Conservation (phyloP, 1,140 invertebrate genomes). For the Drosophila nigrodunni region DNA sequence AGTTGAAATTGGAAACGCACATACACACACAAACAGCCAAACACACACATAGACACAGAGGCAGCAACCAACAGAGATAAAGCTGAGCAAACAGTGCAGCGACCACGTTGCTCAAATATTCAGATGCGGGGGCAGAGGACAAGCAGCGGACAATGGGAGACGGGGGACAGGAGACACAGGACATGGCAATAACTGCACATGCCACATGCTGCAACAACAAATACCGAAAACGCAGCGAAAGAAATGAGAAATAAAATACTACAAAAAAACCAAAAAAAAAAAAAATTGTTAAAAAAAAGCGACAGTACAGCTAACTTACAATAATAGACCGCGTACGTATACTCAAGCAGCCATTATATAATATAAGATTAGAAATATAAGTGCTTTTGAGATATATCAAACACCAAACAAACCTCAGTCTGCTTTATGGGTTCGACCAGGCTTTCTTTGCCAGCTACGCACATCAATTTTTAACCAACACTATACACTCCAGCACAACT, state of each 20-base stretch:
- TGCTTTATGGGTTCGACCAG: too few relatives aligned
- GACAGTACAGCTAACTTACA: too few relatives aligned
- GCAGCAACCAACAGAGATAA: constrained; percentile 44
- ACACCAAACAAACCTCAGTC: too few relatives aligned
- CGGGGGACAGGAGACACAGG: constrained; percentile 19
- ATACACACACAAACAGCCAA: constrained; percentile 17
- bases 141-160: constrained; percentile 59
- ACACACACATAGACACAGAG: constrained; percentile 7
- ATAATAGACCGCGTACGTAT: too few relatives aligned
- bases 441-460: too few relatives aligned
- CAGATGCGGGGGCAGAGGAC: constrained; percentile 45
- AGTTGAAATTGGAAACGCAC: constrained; percentile 54
- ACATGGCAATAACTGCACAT: constrained; percentile 49
- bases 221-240: constrained; percentile 39
- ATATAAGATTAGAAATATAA: too few relatives aligned
- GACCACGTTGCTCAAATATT: constrained; percentile 81
- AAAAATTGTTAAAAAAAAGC: neutral
- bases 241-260: constrained; percentile 50
- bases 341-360: too few relatives aligned
- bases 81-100: constrained; percentile 72
- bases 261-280: constrained; percentile 37
- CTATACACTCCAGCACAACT: too few relatives aligned
- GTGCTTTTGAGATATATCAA: too few relatives aligned
- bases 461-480: too few relatives aligned
- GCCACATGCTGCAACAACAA: constrained; percentile 52